A percentile compares a stretch with the other conserved stretches of the same genome.
Evolutionary conservation across 2,113 vertebrate species (phyloP).

Genomic region (Globicephala melas): DNA sequence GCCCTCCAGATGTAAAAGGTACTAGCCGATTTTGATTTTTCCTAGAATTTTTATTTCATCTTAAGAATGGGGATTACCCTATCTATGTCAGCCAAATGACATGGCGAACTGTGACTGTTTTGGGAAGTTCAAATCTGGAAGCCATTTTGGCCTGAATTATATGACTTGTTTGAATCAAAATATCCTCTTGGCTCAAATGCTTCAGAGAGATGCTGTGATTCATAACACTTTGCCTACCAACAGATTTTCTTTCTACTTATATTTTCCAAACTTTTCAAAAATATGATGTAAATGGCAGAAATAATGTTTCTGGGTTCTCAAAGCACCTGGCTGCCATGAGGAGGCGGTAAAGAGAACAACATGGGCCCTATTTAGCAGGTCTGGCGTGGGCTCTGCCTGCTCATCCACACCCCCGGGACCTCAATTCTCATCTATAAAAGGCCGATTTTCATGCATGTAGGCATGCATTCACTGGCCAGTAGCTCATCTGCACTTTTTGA

Average conservation of each 20-base stretch:
- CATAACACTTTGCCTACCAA: background rate
- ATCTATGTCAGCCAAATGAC: background rate
- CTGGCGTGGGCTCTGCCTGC: background rate
- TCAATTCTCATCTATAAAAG: background rate
- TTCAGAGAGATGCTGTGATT: background rate
- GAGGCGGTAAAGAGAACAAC: background rate
- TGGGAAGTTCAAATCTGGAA: background rate
- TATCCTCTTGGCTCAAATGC: background rate
- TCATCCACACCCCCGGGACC: rapidly evolving
- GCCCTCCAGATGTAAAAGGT: background rate
- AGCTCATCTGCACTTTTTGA: background rate
- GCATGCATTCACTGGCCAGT: too few relatives aligned
- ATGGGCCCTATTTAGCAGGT: rapidly evolving
- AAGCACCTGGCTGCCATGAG: background rate
- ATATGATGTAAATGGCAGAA: background rate
- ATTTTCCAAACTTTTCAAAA: background rate
- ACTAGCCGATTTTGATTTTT: background rate
- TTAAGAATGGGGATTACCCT: background rate
- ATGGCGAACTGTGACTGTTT: background rate
- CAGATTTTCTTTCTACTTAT: background rate
- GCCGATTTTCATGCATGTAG: background rate
- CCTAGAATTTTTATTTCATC: background rate
- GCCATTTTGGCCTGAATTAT: background rate
- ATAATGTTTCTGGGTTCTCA: background rate
- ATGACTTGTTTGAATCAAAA: background rate